Evolutionary conservation across 2,888 invertebrate species (phyloP).

Genomic region (Peribatodes rhomboidaria): DNA sequence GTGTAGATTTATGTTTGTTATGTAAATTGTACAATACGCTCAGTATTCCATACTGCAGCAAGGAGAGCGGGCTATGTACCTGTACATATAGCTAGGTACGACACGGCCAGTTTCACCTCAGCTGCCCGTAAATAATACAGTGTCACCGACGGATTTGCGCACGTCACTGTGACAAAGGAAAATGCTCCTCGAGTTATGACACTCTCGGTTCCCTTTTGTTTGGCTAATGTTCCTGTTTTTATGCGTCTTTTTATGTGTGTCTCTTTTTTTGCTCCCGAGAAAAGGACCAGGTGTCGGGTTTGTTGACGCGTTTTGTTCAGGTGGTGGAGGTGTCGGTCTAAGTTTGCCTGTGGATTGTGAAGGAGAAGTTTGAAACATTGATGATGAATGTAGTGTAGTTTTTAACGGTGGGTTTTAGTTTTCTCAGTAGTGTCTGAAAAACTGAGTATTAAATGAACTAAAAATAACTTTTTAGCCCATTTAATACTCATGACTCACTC

Average conservation of each 20-base stretch:
- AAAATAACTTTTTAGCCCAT: too few relatives aligned
- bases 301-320: slow-evolving; percentile 68
- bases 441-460: too few relatives aligned
- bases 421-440: too few relatives aligned
- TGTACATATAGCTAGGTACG: slow-evolving; percentile 2
- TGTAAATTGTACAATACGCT: neutral
- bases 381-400: neutral
- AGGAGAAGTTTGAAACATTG: slow-evolving; percentile 32
- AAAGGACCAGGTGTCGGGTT: slow-evolving; percentile 68
- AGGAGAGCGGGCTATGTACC: neutral
- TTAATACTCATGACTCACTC: too few relatives aligned
- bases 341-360: slow-evolving; percentile 54
- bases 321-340: slow-evolving; percentile 53
- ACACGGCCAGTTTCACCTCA: slow-evolving; percentile 36
- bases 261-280: slow-evolving; percentile 61
- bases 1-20: neutral
- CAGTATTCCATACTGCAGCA: slow-evolving; percentile 8
- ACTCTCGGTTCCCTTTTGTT: slow-evolving; percentile 80
- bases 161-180: slow-evolving; percentile 78
- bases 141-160: slow-evolving; percentile 74
- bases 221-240: slow-evolving; percentile 74
- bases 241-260: slow-evolving; percentile 51
- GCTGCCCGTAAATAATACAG: slow-evolving; percentile 69
- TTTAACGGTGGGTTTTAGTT: neutral
- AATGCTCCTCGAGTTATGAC: slow-evolving; percentile 78